A percentile compares a stretch with the other conserved stretches of the same genome.
Conservation (phyloP, 2,113 vertebrate species). For the Rhea americana region DNA sequence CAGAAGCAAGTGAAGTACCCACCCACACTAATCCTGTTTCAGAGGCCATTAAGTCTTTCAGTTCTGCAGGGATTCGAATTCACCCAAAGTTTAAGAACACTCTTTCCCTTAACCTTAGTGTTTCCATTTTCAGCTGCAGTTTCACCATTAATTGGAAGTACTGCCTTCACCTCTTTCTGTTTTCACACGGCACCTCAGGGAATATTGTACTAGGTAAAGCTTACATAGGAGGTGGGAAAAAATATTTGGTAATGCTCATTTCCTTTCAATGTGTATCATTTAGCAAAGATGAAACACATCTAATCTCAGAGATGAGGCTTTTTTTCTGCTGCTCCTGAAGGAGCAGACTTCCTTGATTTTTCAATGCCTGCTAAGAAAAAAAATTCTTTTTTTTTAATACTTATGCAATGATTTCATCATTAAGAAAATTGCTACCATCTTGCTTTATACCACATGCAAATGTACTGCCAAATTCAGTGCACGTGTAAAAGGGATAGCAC, state of each 20-base stretch:
- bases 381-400: not conserved
- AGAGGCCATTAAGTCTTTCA: not conserved
- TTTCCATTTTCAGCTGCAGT: not conserved
- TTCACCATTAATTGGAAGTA: not conserved
- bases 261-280: not conserved
- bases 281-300: not conserved
- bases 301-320: not conserved
- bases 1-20: not conserved
- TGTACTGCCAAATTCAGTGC: not conserved
- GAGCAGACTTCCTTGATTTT: not conserved
- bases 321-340: not conserved
- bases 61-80: not conserved
- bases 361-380: not conserved
- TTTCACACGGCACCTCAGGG: not conserved
- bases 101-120: not conserved
- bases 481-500: not conserved
- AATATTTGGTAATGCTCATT: not conserved
- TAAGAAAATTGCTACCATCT: not conserved
- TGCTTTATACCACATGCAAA: not conserved
- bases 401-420: not conserved
- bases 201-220: not conserved
- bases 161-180: not conserved
- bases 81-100: not conserved
- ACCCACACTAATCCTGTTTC: not conserved
- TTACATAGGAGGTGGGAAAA: accelerated